phyloP scores from a whole-genome alignment of 2,888 invertebrate genomes.

The Chrysomela aeneicollis region DNA sequence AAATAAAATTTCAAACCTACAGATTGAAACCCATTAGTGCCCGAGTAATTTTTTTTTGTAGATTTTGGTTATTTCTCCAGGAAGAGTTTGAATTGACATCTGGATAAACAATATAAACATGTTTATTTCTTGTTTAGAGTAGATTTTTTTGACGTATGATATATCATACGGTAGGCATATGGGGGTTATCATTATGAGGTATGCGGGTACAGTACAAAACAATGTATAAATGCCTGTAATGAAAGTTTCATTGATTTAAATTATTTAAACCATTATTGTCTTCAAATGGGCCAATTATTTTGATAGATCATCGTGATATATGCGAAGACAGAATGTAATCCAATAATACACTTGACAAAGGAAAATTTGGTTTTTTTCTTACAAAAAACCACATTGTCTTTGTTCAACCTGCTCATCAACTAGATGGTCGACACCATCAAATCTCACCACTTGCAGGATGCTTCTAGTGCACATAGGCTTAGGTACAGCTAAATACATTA shows the following conservation, averaged over 20 bases:
- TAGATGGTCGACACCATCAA: constrained; percentile 13
- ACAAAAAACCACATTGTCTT: constrained; percentile 8
- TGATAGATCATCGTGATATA: constrained; percentile 14
- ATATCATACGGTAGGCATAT: too few species aligned
- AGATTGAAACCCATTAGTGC: constrained; percentile 14
- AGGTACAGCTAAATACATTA: constrained; percentile 20
- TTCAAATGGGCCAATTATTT: constrained; percentile 8
- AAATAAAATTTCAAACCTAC: too few species aligned
- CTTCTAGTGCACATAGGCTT: constrained; percentile 12
- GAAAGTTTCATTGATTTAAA: constrained; percentile 3
- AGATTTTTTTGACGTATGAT: background rate
- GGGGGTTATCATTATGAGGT: too few species aligned
- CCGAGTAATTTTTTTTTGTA: constrained; percentile 6
- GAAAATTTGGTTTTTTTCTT: constrained; percentile 22
- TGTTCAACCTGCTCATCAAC: constrained; percentile 17
- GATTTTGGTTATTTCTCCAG: constrained; percentile 1
- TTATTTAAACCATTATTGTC: constrained; percentile 13
- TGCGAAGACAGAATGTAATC: constrained; percentile 14
- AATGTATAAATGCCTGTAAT: constrained; percentile 12
- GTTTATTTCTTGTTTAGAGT: background rate
- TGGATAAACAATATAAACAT: background rate
- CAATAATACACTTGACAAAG: constrained; percentile 16
- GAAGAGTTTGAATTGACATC: background rate
- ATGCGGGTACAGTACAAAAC: constrained; percentile 3
- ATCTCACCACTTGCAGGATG: background rate